Evolutionary conservation across 2,888 invertebrate genomes (phyloP).

Genomic region (Leptinotarsa tumamoca): DNA sequence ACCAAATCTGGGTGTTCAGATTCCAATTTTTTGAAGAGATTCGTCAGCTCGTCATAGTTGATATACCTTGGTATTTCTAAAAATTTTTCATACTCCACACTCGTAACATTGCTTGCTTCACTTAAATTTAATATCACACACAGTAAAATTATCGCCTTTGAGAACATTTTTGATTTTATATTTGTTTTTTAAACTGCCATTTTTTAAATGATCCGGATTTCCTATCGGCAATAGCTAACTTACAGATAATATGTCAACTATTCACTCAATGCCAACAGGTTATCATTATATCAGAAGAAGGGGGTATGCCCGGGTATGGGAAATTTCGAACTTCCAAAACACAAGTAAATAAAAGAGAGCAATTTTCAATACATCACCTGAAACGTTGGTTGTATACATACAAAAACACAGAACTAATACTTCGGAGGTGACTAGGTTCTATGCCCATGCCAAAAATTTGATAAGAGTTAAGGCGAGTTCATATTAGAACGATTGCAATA

Average conservation of each 20-base stretch:
- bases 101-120: slow-evolving; percentile 40
- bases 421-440: too few species aligned
- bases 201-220: slow-evolving; percentile 1
- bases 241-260: slow-evolving; percentile 1
- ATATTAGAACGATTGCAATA: too few species aligned
- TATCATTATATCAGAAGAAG: neutral
- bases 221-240: neutral
- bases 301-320: too few species aligned
- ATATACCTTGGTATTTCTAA: slow-evolving; percentile 74
- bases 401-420: too few species aligned
- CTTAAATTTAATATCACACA: slow-evolving; percentile 49
- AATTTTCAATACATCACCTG: too few species aligned
- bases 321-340: neutral
- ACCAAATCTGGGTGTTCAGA: slow-evolving; percentile 77
- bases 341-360: too few species aligned
- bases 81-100: slow-evolving; percentile 69
- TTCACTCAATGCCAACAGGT: slow-evolving; percentile 16
- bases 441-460: too few species aligned
- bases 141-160: slow-evolving; percentile 43
- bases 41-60: slow-evolving; percentile 78
- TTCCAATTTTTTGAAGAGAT: slow-evolving; percentile 73
- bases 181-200: neutral
- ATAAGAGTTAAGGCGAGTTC: too few species aligned
- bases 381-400: too few species aligned
- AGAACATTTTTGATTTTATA: slow-evolving; percentile 27